Conservation (phyloP, 2,888 invertebrate species). For the Eristalis pertinax region DNA sequence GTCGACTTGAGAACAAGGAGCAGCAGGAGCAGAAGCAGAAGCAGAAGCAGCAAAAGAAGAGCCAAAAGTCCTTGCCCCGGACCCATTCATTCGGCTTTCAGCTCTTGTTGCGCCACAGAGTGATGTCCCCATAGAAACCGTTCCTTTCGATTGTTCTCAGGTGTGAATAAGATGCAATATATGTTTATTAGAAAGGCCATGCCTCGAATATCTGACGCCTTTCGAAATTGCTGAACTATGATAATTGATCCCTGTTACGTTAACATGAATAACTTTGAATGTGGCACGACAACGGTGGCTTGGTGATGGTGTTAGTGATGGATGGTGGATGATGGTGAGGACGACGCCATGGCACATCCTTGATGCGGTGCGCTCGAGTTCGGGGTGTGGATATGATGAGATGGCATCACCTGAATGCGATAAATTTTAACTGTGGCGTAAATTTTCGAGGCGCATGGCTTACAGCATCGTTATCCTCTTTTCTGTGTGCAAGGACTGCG, state of each 20-base stretch:
- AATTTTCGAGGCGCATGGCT: conserved; percentile 65
- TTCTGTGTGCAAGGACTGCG: conserved; percentile 10
- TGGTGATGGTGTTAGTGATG: not conserved
- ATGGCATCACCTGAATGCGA: conserved; percentile 62
- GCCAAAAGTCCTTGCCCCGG: conserved; percentile 71
- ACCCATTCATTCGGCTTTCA: conserved; percentile 54
- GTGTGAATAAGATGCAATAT: conserved; percentile 81
- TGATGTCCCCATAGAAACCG: conserved; percentile 63
- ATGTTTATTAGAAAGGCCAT: conserved; percentile 75
- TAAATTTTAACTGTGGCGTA: conserved; percentile 57
- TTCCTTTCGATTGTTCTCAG: conserved; percentile 78
- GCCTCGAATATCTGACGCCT: conserved; percentile 75
- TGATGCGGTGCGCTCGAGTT: conserved; percentile 59
- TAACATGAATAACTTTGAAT: conserved; percentile 81
- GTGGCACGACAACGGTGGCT: conserved; percentile 67
- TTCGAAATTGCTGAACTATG: conserved; percentile 80
- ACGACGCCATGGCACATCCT: conserved; percentile 47
- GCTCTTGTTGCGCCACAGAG: conserved; percentile 46
- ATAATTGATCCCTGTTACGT: conserved; percentile 82
- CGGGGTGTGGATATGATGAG: conserved; percentile 16
- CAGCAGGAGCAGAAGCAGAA: not conserved
- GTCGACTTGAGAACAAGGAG: conserved; percentile 45
- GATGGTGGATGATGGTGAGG: not conserved
- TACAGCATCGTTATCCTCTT: conserved; percentile 68
- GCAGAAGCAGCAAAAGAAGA: conserved; percentile 22